phyloP scores from a whole-genome alignment of 2,797 vertebrate species.

The Smutsia gigantea region DNA sequence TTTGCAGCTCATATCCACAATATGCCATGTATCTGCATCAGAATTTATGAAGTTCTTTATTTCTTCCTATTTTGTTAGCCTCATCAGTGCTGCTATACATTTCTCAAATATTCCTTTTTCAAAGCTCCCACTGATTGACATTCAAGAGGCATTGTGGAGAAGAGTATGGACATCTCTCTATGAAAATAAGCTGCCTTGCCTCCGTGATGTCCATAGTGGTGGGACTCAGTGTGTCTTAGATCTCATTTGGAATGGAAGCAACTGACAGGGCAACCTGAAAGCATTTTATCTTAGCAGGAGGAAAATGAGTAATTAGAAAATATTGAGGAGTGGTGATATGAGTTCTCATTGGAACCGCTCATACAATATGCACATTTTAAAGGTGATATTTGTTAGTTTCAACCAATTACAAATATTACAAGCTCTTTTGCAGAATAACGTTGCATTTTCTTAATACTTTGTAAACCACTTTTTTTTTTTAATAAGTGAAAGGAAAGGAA shows the following conservation, averaged over 20 bases:
- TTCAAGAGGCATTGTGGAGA: not conserved
- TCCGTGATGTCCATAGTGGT: not conserved
- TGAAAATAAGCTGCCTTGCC: not conserved
- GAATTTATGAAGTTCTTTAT: slow-evolving; percentile 36
- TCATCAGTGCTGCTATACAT: not conserved
- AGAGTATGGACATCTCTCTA: not conserved
- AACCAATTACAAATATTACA: not conserved
- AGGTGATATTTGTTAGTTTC: not conserved
- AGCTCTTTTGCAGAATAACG: not conserved
- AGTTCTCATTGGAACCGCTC: not conserved
- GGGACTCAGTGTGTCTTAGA: not conserved
- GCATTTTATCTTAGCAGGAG: not conserved
- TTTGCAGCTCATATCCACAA: slow-evolving; percentile 41
- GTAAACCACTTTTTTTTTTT: too few relatives aligned
- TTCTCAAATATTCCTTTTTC: not conserved
- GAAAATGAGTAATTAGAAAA: not conserved
- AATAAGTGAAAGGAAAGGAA: not conserved
- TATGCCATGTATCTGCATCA: slow-evolving; percentile 29
- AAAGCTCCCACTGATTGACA: not conserved
- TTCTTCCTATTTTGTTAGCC: slow-evolving; percentile 46
- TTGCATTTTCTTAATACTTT: too few relatives aligned
- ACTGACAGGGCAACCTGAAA: not conserved
- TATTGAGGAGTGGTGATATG: not conserved
- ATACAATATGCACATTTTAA: not conserved
- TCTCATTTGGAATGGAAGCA: slow-evolving; percentile 24